Evolutionary conservation across 2,888 invertebrate species (phyloP), one percentile per base, ranked within the genome.

Genomic region (Melikaiella ostensackeni): DNA sequence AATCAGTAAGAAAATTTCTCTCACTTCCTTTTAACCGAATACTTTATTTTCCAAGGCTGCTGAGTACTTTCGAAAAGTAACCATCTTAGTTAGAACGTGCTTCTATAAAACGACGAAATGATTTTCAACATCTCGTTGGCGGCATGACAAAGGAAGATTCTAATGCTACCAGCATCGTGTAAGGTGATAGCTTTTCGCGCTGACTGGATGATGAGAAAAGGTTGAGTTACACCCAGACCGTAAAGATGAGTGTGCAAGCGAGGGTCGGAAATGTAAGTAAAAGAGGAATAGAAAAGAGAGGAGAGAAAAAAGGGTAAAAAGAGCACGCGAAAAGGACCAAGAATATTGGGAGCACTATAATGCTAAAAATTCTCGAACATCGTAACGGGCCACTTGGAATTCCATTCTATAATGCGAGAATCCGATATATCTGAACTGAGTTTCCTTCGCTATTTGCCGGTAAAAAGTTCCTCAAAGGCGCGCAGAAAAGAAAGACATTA

Each of bases 171-270:
- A 77, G 76, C 76, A 80, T 75, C 78, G 75, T 79, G 84, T 82
- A 83, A 85, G 80, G 57, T 73, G 86, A 85, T 84, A 84, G 83
- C 82, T 84, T 84, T 83, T 81, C 82, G 79, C 82, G 83, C 83
- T 82, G 84, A 86, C 81, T 75, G 66, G 77, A 74, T 76, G 63
- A 80, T 77, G 79, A 70, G 80, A 83, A 82, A 84, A 82, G 73
- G 81, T 83, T 81, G 79, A 80, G 81, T 83, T 84, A 82, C 84
- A 80, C 42, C 79, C 76, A 78, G 46, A 42, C 75, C 59, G 55
- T 70, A 75, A 76, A 76, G 55, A 74, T 64, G 77, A 80, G 64
- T 50, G 74, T 55, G 61, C 57, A 57, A 35, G 75, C 75, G n/a
- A 57, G 63, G 30, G 77, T 74, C 59, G 70, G 35, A 70, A 74